Evolutionary conservation across 2,113 vertebrate species (phyloP).

Genomic region (Ictalurus punctatus): DNA sequence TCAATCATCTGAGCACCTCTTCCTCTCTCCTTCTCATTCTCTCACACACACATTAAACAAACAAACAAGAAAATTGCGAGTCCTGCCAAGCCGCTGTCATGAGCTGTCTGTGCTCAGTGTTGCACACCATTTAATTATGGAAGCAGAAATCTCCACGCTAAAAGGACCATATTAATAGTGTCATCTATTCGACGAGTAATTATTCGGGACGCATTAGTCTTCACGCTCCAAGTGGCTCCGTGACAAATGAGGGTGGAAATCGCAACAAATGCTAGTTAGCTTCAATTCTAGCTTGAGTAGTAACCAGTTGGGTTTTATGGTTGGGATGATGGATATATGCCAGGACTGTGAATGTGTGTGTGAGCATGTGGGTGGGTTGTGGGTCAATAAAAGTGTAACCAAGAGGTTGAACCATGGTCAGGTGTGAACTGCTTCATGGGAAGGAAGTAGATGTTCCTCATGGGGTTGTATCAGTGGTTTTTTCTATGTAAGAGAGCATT

Average conservation of each 20-base stretch:
- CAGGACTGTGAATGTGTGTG: neutral
- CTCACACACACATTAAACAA: slow-evolving; percentile 29
- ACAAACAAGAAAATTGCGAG: slow-evolving; percentile 38
- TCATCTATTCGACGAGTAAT: slow-evolving; percentile 48
- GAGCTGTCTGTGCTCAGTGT: slow-evolving; percentile 47
- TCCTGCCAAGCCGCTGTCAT: slow-evolving; percentile 48
- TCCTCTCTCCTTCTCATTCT: neutral
- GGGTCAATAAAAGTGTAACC: neutral
- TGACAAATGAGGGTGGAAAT: slow-evolving; percentile 46
- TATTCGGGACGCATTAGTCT: slow-evolving; percentile 46
- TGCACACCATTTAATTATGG: slow-evolving; percentile 51
- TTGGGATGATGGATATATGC: neutral
- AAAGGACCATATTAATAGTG: slow-evolving; percentile 50
- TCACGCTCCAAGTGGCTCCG: slow-evolving; percentile 31
- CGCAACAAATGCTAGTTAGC: slow-evolving; percentile 18
- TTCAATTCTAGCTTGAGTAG: slow-evolving; percentile 19
- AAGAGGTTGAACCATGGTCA: slow-evolving; percentile 1
- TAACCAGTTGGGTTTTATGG: slow-evolving; percentile 24
- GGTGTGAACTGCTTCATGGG: neutral
- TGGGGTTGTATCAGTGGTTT: neutral
- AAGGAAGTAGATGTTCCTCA: neutral
- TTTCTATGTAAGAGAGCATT: neutral
- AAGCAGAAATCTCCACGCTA: slow-evolving; percentile 38
- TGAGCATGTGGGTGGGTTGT: neutral
- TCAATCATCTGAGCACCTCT: slow-evolving; percentile 11